Base-by-base conservation (phyloP, 2,888 invertebrate species). In the Limenitis arthemis region DNA sequence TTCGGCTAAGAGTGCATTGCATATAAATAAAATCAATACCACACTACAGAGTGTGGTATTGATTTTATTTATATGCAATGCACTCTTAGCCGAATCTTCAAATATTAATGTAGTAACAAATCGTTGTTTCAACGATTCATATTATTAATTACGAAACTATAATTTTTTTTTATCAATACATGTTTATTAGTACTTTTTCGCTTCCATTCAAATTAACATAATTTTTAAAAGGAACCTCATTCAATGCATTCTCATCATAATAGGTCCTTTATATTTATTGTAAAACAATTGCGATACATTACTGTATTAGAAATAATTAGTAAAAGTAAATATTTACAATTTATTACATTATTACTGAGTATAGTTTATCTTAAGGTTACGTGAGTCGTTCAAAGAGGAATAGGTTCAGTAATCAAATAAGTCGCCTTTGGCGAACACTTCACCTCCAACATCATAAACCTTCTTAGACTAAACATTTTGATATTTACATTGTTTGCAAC, bases 241-340 rank as follows among this genome's bases (percentile, higher is more conserved):
- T 20, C 20, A 20, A 20, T 20, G 20, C 20, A 20, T 20, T 20
- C 20, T 20, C 20, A 20, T 38, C n/a, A 46, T 9, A 5, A 12
- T 46, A 46, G 36, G 30, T 37, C 46, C 38, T 46, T 46, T 38
- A 37, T 40, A 36, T 12, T 53, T 36, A 32, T 31, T 32, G 49
- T 48, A 51, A 48, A 53, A 43, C 51, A 50, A 53, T 46, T 42
- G 33, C 40, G 40, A 49, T 48, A 47, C 40, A 46, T 54, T 44
- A 39, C 42, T 48, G 48, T 54, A 51, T 51, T 43, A 49, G 44
- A 53, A 51, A 47, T 55, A 50, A 44, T 55, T 53, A 51, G 34
- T 51, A 36, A 51, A 44, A 56, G 37, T 56, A 55, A 63, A 49
- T 84, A 82, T 84, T 75, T 84, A 85, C 84, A 85, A 66, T 75